Base-by-base conservation (phyloP, 2,888 invertebrate species). In the Euplexia lucipara region DNA sequence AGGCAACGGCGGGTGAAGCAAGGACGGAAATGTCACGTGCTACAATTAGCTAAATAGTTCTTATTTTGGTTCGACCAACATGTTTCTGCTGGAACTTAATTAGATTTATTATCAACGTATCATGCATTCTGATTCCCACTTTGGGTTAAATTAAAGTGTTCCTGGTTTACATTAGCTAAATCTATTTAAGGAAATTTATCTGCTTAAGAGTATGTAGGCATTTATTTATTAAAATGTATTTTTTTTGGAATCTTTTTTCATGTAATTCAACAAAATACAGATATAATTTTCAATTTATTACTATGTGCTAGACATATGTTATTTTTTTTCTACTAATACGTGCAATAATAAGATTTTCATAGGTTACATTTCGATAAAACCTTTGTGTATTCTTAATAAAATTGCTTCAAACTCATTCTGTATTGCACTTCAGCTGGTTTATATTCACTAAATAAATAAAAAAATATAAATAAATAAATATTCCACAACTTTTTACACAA, bases 21-120 rank as follows among this genome's bases (percentile, higher is more conserved):
- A 47, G 53, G 54, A 39, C 12, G 30, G 34, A 35, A 39, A 44
- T 48, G 41, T 54, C 37, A 78, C 74, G 70, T 65, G 48, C 42
- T 49, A 74, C 58, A 51, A 59, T 65, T 75, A 26, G 41, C 75
- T 66, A 78, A 74, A 61, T 48, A 78, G 59, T 61, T 47, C 61
- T 65, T 67, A 56, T 47, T 60, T 69, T 20, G 41, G 62, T 68
- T 62, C n/a, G 56, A 53, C 59, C 35, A 69, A 37, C 52, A 22
- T 42, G 30, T 62, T 60, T 65, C 20, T 45, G 32, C 32, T 41
- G 39, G 52, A 30, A 52, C 16, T 61, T 70, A 74, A 78, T 76
- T 66, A 59, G 58, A 74, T 75, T 78, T 54, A 78, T 65, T 60
- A 59, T 52, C 42, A 56, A 51, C 22, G 48, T 53, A 42, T 67